These are phyloP conservation scores for Poeciliopsis presidionis DNA, from an alignment of 2,797 vertebrate species.

Conservation along the genomic window DNA sequence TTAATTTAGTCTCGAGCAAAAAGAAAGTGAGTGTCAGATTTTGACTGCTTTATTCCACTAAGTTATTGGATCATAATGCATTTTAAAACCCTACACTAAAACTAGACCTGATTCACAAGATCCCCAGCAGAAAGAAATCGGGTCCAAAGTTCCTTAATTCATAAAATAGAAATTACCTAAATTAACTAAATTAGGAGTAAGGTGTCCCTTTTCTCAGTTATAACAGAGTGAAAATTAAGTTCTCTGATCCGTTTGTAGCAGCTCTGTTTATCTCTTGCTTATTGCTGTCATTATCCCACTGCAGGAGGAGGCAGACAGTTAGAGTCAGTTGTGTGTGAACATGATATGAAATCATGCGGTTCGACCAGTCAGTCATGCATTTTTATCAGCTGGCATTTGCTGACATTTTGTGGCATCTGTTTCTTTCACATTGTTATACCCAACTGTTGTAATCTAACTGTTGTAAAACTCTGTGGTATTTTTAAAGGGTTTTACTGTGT, in stretches of 20 bases:
- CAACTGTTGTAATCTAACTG: slow-evolving; percentile 17
- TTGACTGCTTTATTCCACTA: background rate
- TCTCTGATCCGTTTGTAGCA: slow-evolving; percentile 38
- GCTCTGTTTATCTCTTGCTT: slow-evolving; percentile 53
- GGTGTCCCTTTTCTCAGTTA: slow-evolving; percentile 38
- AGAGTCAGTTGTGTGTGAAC: slow-evolving; percentile 59
- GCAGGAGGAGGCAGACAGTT: slow-evolving; percentile 22
- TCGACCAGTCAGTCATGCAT: slow-evolving; percentile 60
- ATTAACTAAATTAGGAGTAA: slow-evolving; percentile 46
- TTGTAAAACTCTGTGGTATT: slow-evolving; percentile 36
- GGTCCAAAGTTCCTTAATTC: slow-evolving; percentile 15
- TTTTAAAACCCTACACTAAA: slow-evolving; percentile 18
- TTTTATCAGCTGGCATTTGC: slow-evolving; percentile 74
- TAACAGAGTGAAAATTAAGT: slow-evolving; percentile 41
- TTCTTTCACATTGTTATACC: slow-evolving; percentile 34
- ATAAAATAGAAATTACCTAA: slow-evolving; percentile 11
- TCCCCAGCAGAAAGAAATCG: slow-evolving; percentile 12
- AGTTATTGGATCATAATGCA: background rate
- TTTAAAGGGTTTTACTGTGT: slow-evolving; percentile 5
- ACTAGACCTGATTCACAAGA: slow-evolving; percentile 19
- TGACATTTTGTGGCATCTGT: slow-evolving; percentile 62
- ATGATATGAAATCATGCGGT: slow-evolving; percentile 50
- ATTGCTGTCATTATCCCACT: slow-evolving; percentile 45
- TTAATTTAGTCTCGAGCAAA: background rate
- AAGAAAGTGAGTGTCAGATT: slow-evolving; percentile 6